phyloP scores from a whole-genome alignment of 2,113 vertebrate species.

The Anoplopoma fimbria region DNA sequence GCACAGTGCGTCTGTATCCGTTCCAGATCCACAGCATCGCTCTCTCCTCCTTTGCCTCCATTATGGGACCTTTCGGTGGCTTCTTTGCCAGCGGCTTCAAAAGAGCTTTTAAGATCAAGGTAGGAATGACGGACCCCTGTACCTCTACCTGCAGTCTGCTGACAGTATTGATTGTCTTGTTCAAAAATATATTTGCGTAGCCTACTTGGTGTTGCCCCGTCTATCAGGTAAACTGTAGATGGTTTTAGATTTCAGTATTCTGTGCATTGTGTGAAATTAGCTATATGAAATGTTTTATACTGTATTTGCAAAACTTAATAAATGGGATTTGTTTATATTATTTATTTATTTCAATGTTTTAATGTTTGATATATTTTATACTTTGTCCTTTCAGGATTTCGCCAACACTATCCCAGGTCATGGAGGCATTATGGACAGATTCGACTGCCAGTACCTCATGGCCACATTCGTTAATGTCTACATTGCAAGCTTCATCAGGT shows the following conservation, averaged over 20 bases:
- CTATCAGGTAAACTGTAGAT: not conserved
- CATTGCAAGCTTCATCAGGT: conserved; percentile 99
- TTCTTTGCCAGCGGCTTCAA: conserved; percentile 99
- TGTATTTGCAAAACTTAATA: not conserved
- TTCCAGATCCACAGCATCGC: conserved; percentile 99
- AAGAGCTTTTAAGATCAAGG: conserved; percentile 99
- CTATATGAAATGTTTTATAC: not conserved
- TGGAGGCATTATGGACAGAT: conserved; percentile 98
- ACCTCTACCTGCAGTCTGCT: not conserved
- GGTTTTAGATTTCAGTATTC: not conserved
- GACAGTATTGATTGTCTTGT: not conserved
- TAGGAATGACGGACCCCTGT: conserved; percentile 57
- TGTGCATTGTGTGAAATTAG: not conserved
- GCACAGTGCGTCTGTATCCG: conserved; percentile 92
- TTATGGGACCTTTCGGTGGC: conserved; percentile 96
- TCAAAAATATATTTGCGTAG: not conserved
- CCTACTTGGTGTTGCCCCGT: not conserved
- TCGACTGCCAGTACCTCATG: conserved; percentile 99
- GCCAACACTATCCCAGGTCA: conserved; percentile 98
- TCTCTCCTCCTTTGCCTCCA: conserved; percentile 94
- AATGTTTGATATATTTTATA: not conserved
- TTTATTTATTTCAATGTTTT: not conserved
- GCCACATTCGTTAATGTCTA: conserved; percentile 99
- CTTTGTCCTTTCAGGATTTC: conserved; percentile 88
- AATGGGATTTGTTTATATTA: not conserved